Evolutionary conservation across 2,113 vertebrate genomes (phyloP).

Genomic region (Clarias batrachus): DNA sequence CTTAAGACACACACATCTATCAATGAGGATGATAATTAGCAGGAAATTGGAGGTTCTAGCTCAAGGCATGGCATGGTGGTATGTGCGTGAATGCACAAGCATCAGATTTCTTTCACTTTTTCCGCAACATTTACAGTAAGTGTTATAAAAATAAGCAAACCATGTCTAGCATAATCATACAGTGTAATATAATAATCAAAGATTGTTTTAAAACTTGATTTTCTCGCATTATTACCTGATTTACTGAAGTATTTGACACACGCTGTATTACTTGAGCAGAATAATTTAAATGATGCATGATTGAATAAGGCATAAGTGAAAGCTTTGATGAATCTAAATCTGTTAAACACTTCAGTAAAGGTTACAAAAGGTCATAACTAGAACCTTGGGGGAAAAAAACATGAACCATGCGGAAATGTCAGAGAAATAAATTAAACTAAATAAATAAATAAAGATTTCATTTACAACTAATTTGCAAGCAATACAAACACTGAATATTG

Average conservation of each 20-base stretch:
- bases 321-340: not conserved
- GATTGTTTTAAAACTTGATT: not conserved
- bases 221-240: not conserved
- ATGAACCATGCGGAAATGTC: not conserved
- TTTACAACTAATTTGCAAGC: not conserved
- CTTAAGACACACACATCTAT: constrained; percentile 46
- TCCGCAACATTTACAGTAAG: not conserved
- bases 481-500: not conserved
- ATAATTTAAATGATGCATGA: not conserved
- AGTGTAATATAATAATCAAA: not conserved
- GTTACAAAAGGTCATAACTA: not conserved
- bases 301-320: not conserved
- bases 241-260: not conserved
- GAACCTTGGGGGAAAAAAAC: not conserved
- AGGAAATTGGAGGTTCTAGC: not conserved
- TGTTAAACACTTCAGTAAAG: not conserved
- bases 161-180: not conserved
- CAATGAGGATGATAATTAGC: constrained; percentile 3
- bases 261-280: not conserved
- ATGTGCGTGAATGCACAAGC: not conserved
- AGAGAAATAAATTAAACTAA: not conserved
- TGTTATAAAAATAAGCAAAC: not conserved
- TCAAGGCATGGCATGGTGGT: not conserved
- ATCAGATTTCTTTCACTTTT: not conserved
- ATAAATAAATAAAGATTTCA: not conserved